These are phyloP conservation scores for Heliocidaris erythrogramma DNA, from an alignment of 35 echinoderm and acorn worm species.

Conservation along the genomic window DNA sequence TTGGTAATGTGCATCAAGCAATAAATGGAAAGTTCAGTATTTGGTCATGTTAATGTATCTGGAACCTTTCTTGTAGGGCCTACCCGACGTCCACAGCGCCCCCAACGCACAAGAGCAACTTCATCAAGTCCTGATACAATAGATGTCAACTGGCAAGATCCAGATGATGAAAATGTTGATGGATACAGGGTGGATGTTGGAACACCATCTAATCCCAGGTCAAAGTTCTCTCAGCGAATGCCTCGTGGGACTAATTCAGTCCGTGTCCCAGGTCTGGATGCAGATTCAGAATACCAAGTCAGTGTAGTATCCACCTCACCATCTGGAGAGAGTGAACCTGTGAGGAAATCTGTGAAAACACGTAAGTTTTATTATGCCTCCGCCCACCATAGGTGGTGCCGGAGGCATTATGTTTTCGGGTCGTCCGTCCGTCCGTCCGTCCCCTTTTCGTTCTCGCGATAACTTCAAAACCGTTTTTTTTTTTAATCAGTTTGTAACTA, in stretches of 20 bases:
- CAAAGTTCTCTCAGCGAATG: background rate
- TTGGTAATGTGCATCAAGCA: too few species aligned
- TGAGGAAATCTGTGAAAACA: background rate
- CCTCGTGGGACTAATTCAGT: background rate
- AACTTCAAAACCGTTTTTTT: too few species aligned
- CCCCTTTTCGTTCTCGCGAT: too few species aligned
- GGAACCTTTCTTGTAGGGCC: background rate
- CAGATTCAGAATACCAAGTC: background rate
- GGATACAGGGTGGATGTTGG: background rate
- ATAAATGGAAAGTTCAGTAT: background rate
- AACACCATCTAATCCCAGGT: background rate
- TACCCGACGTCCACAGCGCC: background rate
- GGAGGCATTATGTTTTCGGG: too few species aligned
- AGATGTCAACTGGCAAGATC: background rate
- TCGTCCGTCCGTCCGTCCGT: too few species aligned
- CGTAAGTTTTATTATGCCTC: background rate
- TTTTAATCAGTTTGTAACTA: too few species aligned
- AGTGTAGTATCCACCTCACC: background rate
- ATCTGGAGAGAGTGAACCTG: constrained; percentile 1
- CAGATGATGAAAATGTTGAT: constrained; percentile 9
- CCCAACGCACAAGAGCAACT: background rate
- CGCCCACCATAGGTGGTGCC: too few species aligned
- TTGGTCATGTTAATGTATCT: background rate
- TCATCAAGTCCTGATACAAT: background rate
- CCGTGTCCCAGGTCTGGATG: background rate